Evolutionary conservation across 2,797 vertebrate genomes (phyloP).

Genomic region (Mus minutoides): DNA sequence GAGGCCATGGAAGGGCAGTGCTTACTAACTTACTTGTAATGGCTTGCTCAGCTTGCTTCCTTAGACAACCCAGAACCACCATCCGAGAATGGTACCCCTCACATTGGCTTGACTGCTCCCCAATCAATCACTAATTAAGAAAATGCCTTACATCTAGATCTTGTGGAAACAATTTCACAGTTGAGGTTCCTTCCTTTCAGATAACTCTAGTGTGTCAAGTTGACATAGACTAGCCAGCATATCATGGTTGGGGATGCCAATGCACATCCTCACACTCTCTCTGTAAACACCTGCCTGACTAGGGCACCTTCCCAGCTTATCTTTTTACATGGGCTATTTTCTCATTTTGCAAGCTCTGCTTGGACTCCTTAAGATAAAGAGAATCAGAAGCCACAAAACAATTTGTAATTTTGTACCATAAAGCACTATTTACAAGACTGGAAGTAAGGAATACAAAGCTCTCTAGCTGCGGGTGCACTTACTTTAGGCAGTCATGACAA

Average conservation of each 20-base stretch:
- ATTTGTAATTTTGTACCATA: neutral
- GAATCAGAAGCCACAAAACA: neutral
- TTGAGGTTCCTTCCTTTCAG: neutral
- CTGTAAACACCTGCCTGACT: no score
- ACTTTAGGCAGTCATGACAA: neutral
- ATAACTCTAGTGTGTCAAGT: neutral
- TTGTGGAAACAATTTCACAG: neutral
- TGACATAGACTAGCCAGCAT: neutral
- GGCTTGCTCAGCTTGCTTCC: neutral
- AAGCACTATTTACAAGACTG: neutral
- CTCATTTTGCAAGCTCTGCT: neutral
- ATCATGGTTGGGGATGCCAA: neutral
- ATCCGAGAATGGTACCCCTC: no score
- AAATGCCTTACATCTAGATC: neutral
- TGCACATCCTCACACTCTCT: neutral
- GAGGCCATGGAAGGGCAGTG: neutral
- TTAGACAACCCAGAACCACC: neutral
- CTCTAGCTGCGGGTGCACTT: neutral
- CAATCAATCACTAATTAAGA: neutral
- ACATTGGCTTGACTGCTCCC: no score
- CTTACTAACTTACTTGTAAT: neutral
- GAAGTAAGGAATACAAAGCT: neutral
- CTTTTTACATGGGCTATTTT: neutral
- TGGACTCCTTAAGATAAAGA: constrained; percentile 5
- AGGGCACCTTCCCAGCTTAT: neutral